Base-by-base conservation (phyloP, 1,140 invertebrate species). In the Drosophila funebris region DNA sequence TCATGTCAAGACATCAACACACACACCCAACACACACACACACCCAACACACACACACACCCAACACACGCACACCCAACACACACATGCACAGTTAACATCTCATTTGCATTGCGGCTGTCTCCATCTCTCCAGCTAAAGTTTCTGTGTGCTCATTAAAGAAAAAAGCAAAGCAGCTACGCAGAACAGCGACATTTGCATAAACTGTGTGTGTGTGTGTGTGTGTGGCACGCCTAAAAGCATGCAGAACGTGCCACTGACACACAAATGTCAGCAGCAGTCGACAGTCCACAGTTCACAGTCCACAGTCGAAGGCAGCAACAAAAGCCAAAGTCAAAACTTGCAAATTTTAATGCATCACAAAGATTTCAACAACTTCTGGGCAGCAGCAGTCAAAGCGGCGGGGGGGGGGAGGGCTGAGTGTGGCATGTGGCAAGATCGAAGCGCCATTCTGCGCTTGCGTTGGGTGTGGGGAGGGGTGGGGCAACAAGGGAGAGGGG, bases 321-420 rank as follows among this genome's bases (percentile, higher is more conserved):
- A 24, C 29, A 36, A 44, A 76, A 76, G 68, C 63, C 70, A 76
- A 75, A 85, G 82, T 85, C 83, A 87, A 82, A 85, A 87, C 74
- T 87, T 72, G 82, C 82, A 77, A 87, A 85, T 85, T 85, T 87
- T 85, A 85, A 85, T 85, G 82, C 82, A 85, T 85, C 82, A 85
- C 78, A 85, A 85, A 82, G 74, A 87, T 78, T 69, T 81, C 62
- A 82, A 66, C 70, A 82, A 63, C 78, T 87, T 78, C 52, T 73
- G 7, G 9, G 27, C 14, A 14, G 27, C 14, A 14, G 37, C 37
- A 33, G n/a, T n/a, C n/a, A 9, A n/a, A 50, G 14, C n/a, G 16
- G 3, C 4, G 13, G 39, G 11, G 5, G 39, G 31, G 1, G 29
- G 27, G n/a, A 7, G 8, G 4, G 29, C 29, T 18, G 41, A 9